Evolutionary conservation across 2,113 vertebrate species (phyloP), one percentile per base, ranked within the genome.

Genomic region (Galbula dea): DNA sequence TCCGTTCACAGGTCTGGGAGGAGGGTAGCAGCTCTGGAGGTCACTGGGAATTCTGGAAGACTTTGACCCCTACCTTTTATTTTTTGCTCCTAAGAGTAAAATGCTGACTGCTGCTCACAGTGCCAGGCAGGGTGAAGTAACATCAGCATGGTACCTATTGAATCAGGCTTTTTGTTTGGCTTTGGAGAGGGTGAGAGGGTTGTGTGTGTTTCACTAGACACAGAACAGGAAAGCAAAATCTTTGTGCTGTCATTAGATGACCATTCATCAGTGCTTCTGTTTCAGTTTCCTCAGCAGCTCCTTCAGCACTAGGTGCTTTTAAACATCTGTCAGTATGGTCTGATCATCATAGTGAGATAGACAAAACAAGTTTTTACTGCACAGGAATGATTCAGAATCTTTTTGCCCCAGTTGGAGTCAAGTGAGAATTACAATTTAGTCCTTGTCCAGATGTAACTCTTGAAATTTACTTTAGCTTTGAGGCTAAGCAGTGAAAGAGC

Each of bases 261-360:
- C 91, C 78, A n/a, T 97, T 94, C 88, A 79, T 95, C 85, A 93
- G 62, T 89, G 95, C 93, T 94, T 95, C 37, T 71, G 58, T 62
- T 84, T 96, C 86, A 65, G 45, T 97, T 97, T 97, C 83, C 62
- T 95, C 87, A 96, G 83, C 62, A 77, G 72, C 95, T 96, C 75
- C 86, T 94, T 95, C 85, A 86, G 75, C 66, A 59, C 80, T 95
- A 90, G 95, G 89, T 95, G 93, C 90, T 97, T 96, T 97, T 95
- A 95, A 90, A 96, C 95, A 96, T 96, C 96, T 96, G 92, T 94
- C 61, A 52, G 85, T 86, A 71, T 86, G 93, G 36, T 87, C 29
- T 90, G 83, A 93, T 96, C 90, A 91, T 85, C 90, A 87, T 95
- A 95, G 96, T 92, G 89, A 96, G 84, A 78, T 43, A 72, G 30